Evolutionary conservation across 1,140 invertebrate species (phyloP), one percentile per base, ranked within the genome.

Genomic region (Mizuhopecten yessoensis): DNA sequence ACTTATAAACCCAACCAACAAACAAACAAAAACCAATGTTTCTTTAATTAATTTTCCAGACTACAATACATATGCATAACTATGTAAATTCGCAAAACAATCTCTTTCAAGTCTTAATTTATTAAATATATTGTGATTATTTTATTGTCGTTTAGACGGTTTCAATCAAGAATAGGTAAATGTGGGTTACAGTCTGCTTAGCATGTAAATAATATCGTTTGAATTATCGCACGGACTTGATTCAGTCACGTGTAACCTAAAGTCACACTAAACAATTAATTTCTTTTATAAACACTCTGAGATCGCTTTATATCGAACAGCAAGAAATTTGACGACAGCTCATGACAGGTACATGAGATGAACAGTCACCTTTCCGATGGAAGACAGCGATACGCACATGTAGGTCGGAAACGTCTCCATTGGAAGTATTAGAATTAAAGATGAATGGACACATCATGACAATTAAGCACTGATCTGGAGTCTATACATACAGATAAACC

Each of bases 341-440:
- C n/a, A 1, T 29, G 57, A 75, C 57, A 75, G 29, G 57, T 2
- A n/a, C 57, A n/a, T 29, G 57, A 75, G n/a, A 75, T 75, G 57
- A 9, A 9, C 57, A 17, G 57, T n/a, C 23, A 75, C 57, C 57
- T 75, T 75, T 75, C 9, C n/a, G 57, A 75, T 75, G 57, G 23
- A 29, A 29, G 57, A 29, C 57, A 5, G 9, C 1, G 57, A 75
- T 75, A 75, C 57, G 23, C 23, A 11, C 57, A 75, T 75, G 57
- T 75, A 75, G 57, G 57, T 75, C 57, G 57, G n/a, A 75, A 75
- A 75, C 57, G 57, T 75, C 57, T 29, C 17, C n/a, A 29, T 75
- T 75, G 5, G n/a, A 75, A 29, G 57, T 17, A 29, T 75, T 49
- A n/a, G 29, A 75, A 75, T 75, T n/a, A 7, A 29, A 75, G n/a